Percentiles rank a stretch among this genome's conserved stretches.
Evolutionary conservation across 2,797 vertebrate genomes (phyloP).

Genomic region (Todus mexicanus): DNA sequence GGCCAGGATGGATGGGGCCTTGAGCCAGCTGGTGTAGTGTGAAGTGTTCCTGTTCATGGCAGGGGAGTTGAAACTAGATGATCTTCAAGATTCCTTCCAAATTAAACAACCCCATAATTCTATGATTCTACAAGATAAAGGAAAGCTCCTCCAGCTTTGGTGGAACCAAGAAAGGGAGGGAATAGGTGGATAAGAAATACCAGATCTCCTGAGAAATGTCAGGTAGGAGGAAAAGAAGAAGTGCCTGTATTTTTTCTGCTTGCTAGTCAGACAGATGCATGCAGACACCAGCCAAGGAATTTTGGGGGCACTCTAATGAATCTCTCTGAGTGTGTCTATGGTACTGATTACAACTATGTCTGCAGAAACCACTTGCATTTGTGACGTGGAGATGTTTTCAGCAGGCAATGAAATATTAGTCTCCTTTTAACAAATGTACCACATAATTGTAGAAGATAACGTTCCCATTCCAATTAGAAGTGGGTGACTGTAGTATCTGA

Average conservation of each 20-base stretch:
- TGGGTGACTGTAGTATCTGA: constrained; percentile 3
- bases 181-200: background rate
- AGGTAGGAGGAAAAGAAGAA: background rate
- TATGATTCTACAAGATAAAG: background rate
- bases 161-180: background rate
- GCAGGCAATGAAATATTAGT: constrained; percentile 24
- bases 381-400: constrained; percentile 29
- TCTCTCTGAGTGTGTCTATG: constrained; percentile 25
- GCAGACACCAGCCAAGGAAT: background rate
- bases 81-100: too few relatives aligned
- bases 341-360: background rate
- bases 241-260: background rate
- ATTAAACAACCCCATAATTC: too few relatives aligned
- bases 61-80: too few relatives aligned
- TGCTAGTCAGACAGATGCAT: background rate
- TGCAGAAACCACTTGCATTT: constrained; percentile 7
- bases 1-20: too few relatives aligned
- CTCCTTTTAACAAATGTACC: background rate
- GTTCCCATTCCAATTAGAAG: background rate
- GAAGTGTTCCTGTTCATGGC: too few relatives aligned
- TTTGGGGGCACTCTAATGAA: background rate
- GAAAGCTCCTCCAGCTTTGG: background rate
- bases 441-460: constrained; percentile 9
- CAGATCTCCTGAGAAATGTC: background rate
- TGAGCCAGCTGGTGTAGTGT: too few relatives aligned